These are phyloP conservation scores for Parotocinclus haroldoi DNA, from an alignment of 2,797 vertebrate genomes.

Conservation along the genomic window DNA sequence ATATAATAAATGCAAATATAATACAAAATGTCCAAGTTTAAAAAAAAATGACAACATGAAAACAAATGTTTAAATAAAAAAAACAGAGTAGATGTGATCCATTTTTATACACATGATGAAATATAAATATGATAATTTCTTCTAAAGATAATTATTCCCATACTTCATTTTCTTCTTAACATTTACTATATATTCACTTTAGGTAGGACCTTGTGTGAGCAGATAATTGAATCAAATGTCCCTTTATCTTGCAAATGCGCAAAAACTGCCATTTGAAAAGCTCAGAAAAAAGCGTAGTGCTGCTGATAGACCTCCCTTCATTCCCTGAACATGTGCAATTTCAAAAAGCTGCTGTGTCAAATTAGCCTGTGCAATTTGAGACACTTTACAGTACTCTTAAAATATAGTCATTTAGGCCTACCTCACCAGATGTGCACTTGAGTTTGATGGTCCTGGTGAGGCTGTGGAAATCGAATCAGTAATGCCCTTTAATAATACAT, in stretches of 20 bases:
- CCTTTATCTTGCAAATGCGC: conserved; percentile 13
- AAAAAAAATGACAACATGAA: background rate
- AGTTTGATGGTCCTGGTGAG: conserved; percentile 49
- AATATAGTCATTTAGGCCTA: conserved; percentile 51
- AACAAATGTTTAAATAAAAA: background rate
- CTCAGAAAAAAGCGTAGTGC: conserved; percentile 20
- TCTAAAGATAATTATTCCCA: background rate
- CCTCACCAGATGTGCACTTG: conserved; percentile 49
- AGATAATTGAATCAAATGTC: conserved; percentile 5
- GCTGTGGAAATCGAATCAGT: conserved; percentile 48
- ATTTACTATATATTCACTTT: background rate
- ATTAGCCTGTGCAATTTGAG: conserved; percentile 54
- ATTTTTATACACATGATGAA: background rate
- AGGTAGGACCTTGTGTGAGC: background rate
- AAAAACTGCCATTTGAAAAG: conserved; percentile 34
- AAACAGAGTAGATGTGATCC: background rate
- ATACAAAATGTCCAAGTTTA: background rate
- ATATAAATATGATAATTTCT: background rate
- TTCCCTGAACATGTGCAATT: conserved; percentile 51
- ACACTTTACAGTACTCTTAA: conserved; percentile 47
- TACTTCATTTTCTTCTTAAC: background rate
- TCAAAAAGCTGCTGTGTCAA: conserved; percentile 51
- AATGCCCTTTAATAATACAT: conserved; percentile 54
- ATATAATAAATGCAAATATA: conserved; percentile 1
- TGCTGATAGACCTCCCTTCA: conserved; percentile 48